Percentiles rank a stretch among this genome's conserved stretches.
Conservation (phyloP, 2,113 vertebrate genomes). For the Galbula dea region DNA sequence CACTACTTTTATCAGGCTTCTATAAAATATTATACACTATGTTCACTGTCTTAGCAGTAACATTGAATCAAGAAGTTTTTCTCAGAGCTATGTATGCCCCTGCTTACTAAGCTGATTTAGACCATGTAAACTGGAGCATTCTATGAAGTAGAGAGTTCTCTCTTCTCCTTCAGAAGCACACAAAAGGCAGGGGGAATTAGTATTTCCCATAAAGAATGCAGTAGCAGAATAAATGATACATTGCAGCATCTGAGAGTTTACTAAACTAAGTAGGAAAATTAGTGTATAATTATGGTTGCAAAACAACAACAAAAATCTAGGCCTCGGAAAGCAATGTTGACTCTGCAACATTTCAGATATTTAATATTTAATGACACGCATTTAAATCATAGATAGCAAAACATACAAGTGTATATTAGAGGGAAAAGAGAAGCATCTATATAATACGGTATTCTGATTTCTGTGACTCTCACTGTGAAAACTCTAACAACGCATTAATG, state of each 20-base stretch:
- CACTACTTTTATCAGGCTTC: neutral
- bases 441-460: neutral
- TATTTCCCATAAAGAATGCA: neutral
- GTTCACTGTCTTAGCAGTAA: neutral
- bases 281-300: neutral
- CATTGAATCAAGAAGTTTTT: neutral
- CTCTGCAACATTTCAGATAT: neutral
- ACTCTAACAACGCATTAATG: neutral
- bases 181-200: neutral
- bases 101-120: neutral
- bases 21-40: neutral
- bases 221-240: neutral
- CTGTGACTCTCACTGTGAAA: neutral
- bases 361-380: constrained; percentile 27
- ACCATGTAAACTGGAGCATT: neutral
- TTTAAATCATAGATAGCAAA: constrained; percentile 17
- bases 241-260: constrained; percentile 35
- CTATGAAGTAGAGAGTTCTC: neutral
- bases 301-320: constrained; percentile 2
- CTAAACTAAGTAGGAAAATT: constrained; percentile 15
- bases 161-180: neutral
- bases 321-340: constrained; percentile 2
- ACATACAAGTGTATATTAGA: neutral
- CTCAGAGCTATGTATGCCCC: neutral
- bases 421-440: neutral